Percentiles rank a stretch among this genome's conserved stretches.
Conservation (phyloP, 2,113 vertebrate species). For the Solenodon paradoxus region DNA sequence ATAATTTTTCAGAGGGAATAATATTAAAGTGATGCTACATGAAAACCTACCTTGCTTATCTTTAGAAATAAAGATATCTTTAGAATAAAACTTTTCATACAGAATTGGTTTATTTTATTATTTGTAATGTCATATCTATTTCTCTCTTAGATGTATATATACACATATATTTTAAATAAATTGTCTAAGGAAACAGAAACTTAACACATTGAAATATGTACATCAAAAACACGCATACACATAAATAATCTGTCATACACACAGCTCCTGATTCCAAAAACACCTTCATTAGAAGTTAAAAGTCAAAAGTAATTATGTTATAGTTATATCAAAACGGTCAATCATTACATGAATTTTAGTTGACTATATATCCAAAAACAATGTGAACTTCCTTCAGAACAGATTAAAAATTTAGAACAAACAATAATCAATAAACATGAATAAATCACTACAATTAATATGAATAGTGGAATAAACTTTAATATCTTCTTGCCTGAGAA, state of each 20-base stretch:
- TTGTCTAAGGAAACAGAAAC: neutral
- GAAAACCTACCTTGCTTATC: neutral
- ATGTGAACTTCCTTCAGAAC: neutral
- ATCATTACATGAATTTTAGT: neutral
- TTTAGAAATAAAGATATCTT: constrained; percentile 23
- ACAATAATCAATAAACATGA: neutral
- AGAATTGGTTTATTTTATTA: neutral
- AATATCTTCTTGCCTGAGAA: neutral
- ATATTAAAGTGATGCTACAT: constrained; percentile 12
- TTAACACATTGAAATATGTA: neutral
- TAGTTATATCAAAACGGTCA: neutral
- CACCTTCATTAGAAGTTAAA: neutral
- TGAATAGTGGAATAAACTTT: neutral
- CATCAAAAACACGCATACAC: neutral
- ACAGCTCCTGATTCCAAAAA: neutral
- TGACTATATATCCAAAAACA: neutral
- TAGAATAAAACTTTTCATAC: neutral
- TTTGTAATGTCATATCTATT: neutral
- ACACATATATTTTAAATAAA: no score
- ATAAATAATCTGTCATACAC: neutral
- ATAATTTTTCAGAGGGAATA: constrained; percentile 15
- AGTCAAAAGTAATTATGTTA: neutral
- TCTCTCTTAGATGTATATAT: neutral
- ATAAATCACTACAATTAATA: neutral
- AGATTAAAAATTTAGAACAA: neutral